Evolutionary conservation across 2,888 invertebrate genomes (phyloP), one percentile per base, ranked within the genome.

Genomic region (Eupithecia tripunctaria): DNA sequence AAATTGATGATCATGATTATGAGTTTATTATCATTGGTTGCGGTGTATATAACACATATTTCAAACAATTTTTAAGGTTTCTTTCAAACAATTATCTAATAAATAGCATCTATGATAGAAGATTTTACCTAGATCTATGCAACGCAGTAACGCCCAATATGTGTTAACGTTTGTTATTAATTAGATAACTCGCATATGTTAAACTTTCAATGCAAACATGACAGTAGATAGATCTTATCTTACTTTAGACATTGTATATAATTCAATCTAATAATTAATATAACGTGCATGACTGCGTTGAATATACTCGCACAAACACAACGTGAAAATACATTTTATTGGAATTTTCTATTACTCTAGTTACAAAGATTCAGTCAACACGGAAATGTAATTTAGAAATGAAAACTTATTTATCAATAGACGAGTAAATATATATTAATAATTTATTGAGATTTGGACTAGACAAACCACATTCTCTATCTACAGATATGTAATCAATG

Each of bases 401-500:
- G 21, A 86, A 88, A 84, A 85, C 79, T 80, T 85, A 82, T 82
- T 86, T 84, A 85, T 86, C 88, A 88, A 86, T 87, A 91, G 89
- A 90, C 86, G 87, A 90, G 87, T 92, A 91, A 91, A 93, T 92
- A 92, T 89, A 89, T 89, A 89, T 88, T 89, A 88, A 51, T 83
- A 83, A 85, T 89, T 90, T 89, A 91, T 91, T 91, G 92, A 93
- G 92, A 92, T 93, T 93, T 94, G 94, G 90, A 93, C 93, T 94
- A 94, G 92, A 91, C 91, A 92, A 93, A 93, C 90, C 93, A 93
- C 93, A 90, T 93, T 89, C 81, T 93, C 94, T 94, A 94, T 91
- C 94, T 94, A 94, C 92, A 94, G 94, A 94, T 94, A 94, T 94
- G 94, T 94, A 90, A 94, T 92, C 93, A 91, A 94, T 94, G 94